Conservation (phyloP, 2,888 invertebrate species). For the Cheilosia vernalis region DNA sequence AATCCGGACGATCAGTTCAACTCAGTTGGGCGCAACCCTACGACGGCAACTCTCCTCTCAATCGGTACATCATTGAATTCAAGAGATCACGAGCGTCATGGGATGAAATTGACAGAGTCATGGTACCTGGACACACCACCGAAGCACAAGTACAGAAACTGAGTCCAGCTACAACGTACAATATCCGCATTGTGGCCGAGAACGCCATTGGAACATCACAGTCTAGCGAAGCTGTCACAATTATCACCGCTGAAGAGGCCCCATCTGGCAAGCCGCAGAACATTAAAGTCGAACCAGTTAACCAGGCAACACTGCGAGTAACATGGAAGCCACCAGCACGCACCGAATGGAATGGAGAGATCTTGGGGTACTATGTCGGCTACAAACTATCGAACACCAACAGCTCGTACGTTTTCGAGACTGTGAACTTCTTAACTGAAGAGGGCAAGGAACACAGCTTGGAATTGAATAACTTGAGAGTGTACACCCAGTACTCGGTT, state of each 20-base stretch:
- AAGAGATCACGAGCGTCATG: slow-evolving; percentile 92
- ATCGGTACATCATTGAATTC: slow-evolving; percentile 94
- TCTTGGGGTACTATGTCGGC: slow-evolving; percentile 95
- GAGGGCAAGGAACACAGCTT: slow-evolving; percentile 95
- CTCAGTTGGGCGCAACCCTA: slow-evolving; percentile 96
- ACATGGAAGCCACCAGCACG: slow-evolving; percentile 96
- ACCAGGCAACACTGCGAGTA: slow-evolving; percentile 93
- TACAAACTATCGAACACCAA: slow-evolving; percentile 93
- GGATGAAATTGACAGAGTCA: slow-evolving; percentile 94
- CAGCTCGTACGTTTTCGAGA: slow-evolving; percentile 94
- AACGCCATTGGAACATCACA: slow-evolving; percentile 97
- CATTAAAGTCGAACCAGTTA: slow-evolving; percentile 93
- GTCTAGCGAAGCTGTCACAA: slow-evolving; percentile 95
- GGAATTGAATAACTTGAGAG: slow-evolving; percentile 91
- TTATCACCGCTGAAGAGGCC: slow-evolving; percentile 97
- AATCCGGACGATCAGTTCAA: slow-evolving; percentile 95
- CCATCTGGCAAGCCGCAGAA: slow-evolving; percentile 93
- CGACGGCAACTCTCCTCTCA: slow-evolving; percentile 95
- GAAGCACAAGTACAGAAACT: slow-evolving; percentile 95
- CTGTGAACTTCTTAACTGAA: slow-evolving; percentile 95
- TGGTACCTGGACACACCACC: slow-evolving; percentile 94
- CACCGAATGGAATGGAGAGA: slow-evolving; percentile 96
- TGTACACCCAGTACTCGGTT: slow-evolving; percentile 97
- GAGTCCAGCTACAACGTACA: slow-evolving; percentile 95
- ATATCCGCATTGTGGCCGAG: slow-evolving; percentile 95